Evolutionary conservation across 2,888 invertebrate species (phyloP).

Genomic region (Lottia gigantea): DNA sequence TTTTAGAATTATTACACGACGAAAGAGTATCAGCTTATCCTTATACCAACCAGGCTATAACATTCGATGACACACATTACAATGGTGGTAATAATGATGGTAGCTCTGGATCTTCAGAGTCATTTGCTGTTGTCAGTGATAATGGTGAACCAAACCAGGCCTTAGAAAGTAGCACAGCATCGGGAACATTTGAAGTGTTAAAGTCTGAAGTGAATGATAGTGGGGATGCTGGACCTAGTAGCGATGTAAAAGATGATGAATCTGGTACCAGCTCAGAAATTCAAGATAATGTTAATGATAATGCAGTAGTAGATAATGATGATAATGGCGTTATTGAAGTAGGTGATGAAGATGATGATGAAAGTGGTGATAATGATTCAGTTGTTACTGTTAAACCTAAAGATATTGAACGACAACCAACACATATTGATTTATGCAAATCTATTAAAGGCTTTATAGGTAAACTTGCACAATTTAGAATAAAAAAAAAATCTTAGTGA

Average conservation of each 20-base stretch:
- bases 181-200: not conserved
- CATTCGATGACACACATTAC: slow-evolving; percentile 39
- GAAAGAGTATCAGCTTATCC: slow-evolving; percentile 30
- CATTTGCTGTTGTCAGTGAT: slow-evolving; percentile 50
- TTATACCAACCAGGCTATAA: not conserved
- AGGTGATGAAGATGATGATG: slow-evolving; percentile 38
- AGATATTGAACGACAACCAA: slow-evolving; percentile 41
- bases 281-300: slow-evolving; percentile 20
- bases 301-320: slow-evolving; percentile 20
- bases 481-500: too few species aligned
- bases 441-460: slow-evolving; percentile 62
- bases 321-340: slow-evolving; percentile 21
- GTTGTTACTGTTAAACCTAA: slow-evolving; percentile 50
- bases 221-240: slow-evolving; percentile 15
- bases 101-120: slow-evolving; percentile 48
- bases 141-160: slow-evolving; percentile 35
- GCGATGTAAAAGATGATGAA: slow-evolving; percentile 17
- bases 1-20: slow-evolving; percentile 57
- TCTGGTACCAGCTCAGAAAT: slow-evolving; percentile 19
- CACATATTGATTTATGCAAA: slow-evolving; percentile 46
- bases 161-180: slow-evolving; percentile 13
- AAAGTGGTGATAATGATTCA: slow-evolving; percentile 48
- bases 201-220: not conserved
- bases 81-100: slow-evolving; percentile 26
- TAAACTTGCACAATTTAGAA: slow-evolving; percentile 20